These are phyloP conservation scores for Prunella strophiata DNA, from an alignment of 2,797 vertebrate genomes.

Conservation along the genomic window DNA sequence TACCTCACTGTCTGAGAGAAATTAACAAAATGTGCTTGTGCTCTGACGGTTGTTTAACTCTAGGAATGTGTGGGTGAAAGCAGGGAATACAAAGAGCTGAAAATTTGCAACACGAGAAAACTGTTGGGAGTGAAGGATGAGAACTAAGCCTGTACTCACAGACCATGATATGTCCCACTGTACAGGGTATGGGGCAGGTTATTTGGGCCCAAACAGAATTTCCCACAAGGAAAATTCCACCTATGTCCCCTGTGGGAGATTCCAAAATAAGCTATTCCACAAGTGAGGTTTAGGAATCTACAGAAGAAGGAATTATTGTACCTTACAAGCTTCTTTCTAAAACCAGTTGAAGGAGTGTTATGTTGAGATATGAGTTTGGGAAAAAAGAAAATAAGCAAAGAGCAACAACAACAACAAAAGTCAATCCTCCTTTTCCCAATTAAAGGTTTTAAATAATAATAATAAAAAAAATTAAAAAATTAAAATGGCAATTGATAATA, in stretches of 20 bases:
- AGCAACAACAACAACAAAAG: background rate
- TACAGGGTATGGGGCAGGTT: background rate
- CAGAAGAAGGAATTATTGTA: background rate
- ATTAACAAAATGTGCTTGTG: background rate
- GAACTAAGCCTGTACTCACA: background rate
- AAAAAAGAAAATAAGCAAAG: background rate
- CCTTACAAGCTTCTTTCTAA: background rate
- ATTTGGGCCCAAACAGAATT: background rate
- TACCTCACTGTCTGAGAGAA: background rate
- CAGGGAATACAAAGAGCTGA: background rate
- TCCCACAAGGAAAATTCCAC: background rate
- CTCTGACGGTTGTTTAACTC: background rate
- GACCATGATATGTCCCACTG: rapidly evolving
- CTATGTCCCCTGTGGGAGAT: background rate
- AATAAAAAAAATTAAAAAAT: background rate
- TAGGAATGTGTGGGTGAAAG: background rate
- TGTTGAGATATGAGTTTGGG: background rate
- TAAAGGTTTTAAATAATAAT: background rate
- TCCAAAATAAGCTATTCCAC: background rate
- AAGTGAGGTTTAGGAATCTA: background rate
- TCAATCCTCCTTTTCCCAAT: rapidly evolving
- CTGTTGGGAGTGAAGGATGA: background rate
- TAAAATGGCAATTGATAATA: background rate
- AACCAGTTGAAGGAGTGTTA: background rate
- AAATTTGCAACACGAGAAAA: background rate